These are phyloP conservation scores for Pluvialis apricaria DNA, from an alignment of 2,113 vertebrate species.

Conservation along the genomic window DNA sequence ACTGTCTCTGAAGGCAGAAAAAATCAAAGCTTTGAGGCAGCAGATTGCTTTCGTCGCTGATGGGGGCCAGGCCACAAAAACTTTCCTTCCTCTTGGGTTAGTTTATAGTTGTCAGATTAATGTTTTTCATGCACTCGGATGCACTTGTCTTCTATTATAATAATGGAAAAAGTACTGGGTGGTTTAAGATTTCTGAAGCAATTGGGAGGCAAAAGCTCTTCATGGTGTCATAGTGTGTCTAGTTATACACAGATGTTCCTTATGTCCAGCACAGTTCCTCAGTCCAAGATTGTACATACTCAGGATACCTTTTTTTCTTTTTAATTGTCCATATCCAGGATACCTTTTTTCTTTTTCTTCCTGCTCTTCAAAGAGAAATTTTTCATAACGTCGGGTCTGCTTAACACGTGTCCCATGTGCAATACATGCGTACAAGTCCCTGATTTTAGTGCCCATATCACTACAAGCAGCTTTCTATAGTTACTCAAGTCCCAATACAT, in stretches of 20 bases:
- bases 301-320: not conserved
- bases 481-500: not conserved
- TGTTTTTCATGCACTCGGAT: not conserved
- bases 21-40: not conserved
- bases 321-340: not conserved
- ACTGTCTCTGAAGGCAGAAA: not conserved
- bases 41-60: not conserved
- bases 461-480: not conserved
- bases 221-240: not conserved
- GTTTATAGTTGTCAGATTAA: not conserved
- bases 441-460: not conserved
- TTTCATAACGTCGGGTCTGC: not conserved
- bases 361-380: not conserved
- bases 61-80: not conserved
- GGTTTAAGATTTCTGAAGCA: not conserved
- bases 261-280: not conserved
- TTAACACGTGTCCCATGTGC: not conserved
- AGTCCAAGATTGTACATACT: not conserved
- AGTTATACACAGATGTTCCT: not conserved
- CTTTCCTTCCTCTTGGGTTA: not conserved
- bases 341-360: not conserved
- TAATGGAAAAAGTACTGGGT: not conserved
- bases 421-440: not conserved
- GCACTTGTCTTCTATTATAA: not conserved
- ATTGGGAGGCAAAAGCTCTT: not conserved